Conservation (phyloP, 2,888 invertebrate genomes). For the Pelosia muscerda region DNA sequence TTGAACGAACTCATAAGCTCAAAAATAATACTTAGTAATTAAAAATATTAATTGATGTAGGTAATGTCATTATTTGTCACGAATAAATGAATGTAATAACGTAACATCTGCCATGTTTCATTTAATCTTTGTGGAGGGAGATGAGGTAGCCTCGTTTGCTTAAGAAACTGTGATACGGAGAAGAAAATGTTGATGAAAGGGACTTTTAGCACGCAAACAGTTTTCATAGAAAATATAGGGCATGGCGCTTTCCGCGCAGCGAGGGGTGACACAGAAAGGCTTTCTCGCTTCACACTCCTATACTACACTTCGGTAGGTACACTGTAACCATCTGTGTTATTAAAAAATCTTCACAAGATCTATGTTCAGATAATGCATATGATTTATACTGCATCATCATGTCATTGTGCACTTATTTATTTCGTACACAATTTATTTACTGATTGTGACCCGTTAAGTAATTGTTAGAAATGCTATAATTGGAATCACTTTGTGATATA, state of each 20-base stretch:
- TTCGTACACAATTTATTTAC: background rate
- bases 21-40: constrained; percentile 74
- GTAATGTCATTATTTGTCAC: constrained; percentile 82
- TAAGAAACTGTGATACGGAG: constrained; percentile 42
- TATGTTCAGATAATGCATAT: constrained; percentile 29
- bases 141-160: constrained; percentile 36
- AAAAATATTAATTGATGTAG: constrained; percentile 69
- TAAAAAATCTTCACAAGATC: constrained; percentile 56
- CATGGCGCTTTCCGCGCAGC: constrained; percentile 65
- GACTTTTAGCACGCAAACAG: constrained; percentile 66
- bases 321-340: constrained; percentile 64
- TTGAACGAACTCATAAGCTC: constrained; percentile 84
- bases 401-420: background rate
- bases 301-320: constrained; percentile 47
- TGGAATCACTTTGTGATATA: no score
- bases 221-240: constrained; percentile 79
- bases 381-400: no score
- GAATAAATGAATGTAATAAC: constrained; percentile 79
- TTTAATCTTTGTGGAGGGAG: constrained; percentile 38
- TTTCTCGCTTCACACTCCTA: constrained; percentile 68
- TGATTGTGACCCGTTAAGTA: no score
- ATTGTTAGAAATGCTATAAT: no score
- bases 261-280: constrained; percentile 78
- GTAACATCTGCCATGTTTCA: constrained; percentile 52
- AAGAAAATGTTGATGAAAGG: constrained; percentile 55